Percentiles rank a stretch among this genome's conserved stretches.
phyloP scores from a whole-genome alignment of 2,888 invertebrate species.

The Sinhomidia bicolor region DNA sequence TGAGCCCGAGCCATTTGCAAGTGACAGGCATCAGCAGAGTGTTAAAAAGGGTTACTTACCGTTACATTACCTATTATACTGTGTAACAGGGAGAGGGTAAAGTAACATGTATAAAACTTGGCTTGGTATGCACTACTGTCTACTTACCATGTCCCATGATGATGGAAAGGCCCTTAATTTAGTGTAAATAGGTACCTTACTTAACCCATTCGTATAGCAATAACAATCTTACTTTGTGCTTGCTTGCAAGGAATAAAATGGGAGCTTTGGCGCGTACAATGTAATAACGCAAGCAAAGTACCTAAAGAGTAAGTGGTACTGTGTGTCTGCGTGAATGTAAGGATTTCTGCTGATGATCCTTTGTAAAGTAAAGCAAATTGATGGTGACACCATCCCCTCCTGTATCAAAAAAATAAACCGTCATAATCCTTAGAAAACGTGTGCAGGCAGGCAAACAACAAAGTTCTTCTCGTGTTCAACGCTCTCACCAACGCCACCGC shows the following conservation, averaged over 20 bases:
- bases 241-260: neutral
- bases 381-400: neutral
- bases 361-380: neutral
- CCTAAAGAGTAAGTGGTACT: too few relatives aligned
- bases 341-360: constrained; percentile 4
- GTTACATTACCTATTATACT: too few relatives aligned
- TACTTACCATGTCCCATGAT: neutral
- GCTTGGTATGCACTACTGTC: neutral
- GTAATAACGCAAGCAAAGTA: neutral
- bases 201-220: neutral
- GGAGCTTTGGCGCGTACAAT: neutral
- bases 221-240: neutral
- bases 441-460: neutral
- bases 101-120: neutral
- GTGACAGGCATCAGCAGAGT: neutral
- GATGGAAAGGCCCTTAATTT: neutral
- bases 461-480: neutral
- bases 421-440: neutral
- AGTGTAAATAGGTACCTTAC: neutral
- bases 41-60: neutral
- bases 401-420: neutral
- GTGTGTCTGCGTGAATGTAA: too few relatives aligned
- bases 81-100: too few relatives aligned
- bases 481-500: neutral
- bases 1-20: neutral